Base-by-base conservation (phyloP, 2,888 invertebrate genomes). In the Autographa gamma region DNA sequence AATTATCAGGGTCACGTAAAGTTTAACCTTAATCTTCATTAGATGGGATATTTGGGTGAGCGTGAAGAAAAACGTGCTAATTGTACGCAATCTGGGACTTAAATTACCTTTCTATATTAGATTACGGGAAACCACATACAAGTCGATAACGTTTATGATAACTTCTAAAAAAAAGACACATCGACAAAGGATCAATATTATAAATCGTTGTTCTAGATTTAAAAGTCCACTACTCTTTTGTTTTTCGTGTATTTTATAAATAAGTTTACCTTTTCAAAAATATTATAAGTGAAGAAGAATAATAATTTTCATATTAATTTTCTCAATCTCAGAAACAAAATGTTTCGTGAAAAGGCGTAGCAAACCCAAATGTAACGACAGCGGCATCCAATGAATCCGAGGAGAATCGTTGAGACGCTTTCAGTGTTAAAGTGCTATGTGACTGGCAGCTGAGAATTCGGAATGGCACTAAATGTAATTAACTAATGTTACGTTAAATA, bases 341-440 rank as follows among this genome's bases (percentile, higher is more conserved):
- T 67, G 2, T 71, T 59, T 71, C 56, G 60, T 70, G 60, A 74
- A 69, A 75, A 63, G 31, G 52, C 66, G 31, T 58, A 56, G 52
- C 32, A 59, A 43, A 77, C 62, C 60, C 62, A 73, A 72, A 71
- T 65, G 60, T 73, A 18, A 59, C 68, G 48, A 5, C 25, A 66
- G 41, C 63, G 58, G 56, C 9, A 31, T 68, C 59, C 43, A 56
- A 25, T 56, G 54, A 56, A 56, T 56, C 59, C 7, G 18, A 67
- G 63, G 60, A 67, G 64, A 71, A 54, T 70, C 74, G 63, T 74
- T 82, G 71, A 84, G 79, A 81, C 72, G 76, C 65, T 85, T 85
- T 79, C 71, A 81, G 69, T 80, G 79, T 82, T 76, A 66, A 58
- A 69, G 69, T 64, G 67, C 60, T 52, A 59, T 74, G 65, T 68